Evolutionary conservation across 2,888 invertebrate genomes (phyloP).

Genomic region (Drosophila kambysellisi): DNA sequence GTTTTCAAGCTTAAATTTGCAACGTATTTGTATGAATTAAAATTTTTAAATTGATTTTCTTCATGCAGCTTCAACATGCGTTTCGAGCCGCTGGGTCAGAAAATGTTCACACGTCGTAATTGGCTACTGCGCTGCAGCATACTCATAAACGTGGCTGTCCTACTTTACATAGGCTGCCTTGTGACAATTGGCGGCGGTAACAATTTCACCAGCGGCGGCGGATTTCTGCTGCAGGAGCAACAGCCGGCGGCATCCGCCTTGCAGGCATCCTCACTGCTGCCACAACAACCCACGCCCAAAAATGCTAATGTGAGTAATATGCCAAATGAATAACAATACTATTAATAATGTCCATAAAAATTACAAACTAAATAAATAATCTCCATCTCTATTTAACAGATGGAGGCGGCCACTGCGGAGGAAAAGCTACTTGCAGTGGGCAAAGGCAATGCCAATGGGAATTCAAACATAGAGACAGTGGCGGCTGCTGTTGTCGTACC

Average conservation of each 20-base stretch:
- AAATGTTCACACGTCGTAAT: conserved; percentile 88
- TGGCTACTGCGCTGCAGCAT: conserved; percentile 91
- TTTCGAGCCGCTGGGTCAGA: conserved; percentile 82
- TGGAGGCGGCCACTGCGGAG: conserved; percentile 53
- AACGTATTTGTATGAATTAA: conserved; percentile 1
- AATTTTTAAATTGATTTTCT: background rate
- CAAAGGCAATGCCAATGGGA: conserved; percentile 39
- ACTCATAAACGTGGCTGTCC: conserved; percentile 90
- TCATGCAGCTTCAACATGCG: conserved; percentile 77
- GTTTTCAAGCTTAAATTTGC: conserved; percentile 5
- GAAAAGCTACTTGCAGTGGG: conserved; percentile 62
- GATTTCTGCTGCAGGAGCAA: conserved; percentile 83
- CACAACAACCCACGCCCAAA: conserved; percentile 66
- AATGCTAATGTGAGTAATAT: conserved; percentile 58
- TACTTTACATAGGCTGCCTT: conserved; percentile 90
- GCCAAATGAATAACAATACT: background rate
- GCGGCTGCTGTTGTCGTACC: conserved; percentile 43
- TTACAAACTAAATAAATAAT: background rate
- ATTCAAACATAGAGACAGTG: conserved; percentile 44
- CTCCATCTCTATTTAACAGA: conserved; percentile 35
- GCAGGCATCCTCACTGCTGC: conserved; percentile 53
- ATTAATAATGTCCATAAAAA: background rate
- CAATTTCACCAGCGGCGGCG: conserved; percentile 82
- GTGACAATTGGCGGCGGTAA: conserved; percentile 85
- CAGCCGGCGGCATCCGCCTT: conserved; percentile 54